phyloP scores from a whole-genome alignment of 2,113 vertebrate species.

The Leucopternis melanops region DNA sequence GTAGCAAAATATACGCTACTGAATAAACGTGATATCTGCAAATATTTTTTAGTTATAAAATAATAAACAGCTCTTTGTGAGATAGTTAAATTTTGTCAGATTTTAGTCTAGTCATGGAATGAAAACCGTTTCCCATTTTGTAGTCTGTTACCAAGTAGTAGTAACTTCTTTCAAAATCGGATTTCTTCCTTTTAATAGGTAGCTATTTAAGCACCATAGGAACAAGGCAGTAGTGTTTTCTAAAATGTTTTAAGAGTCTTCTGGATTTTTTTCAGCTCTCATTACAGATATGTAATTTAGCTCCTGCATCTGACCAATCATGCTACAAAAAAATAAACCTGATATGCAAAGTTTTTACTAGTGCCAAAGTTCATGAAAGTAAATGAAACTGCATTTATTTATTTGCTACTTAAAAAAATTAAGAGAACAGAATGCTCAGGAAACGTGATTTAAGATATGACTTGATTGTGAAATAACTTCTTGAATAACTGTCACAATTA shows the following conservation, averaged over 20 bases:
- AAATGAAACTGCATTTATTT: background rate
- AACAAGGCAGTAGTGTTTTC: constrained; percentile 50
- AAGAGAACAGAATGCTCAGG: background rate
- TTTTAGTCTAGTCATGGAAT: constrained; percentile 15
- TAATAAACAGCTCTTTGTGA: constrained; percentile 13
- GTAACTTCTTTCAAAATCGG: constrained; percentile 22
- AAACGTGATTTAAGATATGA: background rate
- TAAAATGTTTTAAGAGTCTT: background rate
- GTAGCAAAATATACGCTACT: background rate
- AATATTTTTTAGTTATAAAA: background rate
- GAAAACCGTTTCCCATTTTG: background rate
- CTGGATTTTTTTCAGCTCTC: background rate
- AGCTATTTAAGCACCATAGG: background rate
- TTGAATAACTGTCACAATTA: background rate
- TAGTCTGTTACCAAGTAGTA: background rate
- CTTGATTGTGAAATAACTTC: background rate
- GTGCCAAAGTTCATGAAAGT: background rate
- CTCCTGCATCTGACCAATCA: background rate
- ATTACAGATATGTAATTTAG: background rate
- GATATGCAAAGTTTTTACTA: background rate
- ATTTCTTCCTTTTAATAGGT: constrained; percentile 27
- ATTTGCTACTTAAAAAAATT: background rate
- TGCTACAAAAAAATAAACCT: background rate
- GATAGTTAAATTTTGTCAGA: background rate
- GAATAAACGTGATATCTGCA: background rate